phyloP scores from a whole-genome alignment of 2,888 invertebrate genomes.

The Nomada ferruginata region DNA sequence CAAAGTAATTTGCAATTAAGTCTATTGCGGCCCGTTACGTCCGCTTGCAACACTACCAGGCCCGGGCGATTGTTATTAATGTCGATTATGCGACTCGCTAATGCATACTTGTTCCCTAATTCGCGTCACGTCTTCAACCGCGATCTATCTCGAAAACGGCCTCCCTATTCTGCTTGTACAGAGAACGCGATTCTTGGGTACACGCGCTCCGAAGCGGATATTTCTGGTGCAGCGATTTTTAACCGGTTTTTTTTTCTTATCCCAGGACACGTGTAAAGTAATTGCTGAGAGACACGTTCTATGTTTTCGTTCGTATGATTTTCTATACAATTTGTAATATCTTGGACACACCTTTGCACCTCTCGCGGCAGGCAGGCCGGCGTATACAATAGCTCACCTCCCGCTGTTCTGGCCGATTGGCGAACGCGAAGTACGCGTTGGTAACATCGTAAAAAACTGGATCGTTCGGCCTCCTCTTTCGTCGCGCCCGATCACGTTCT shows the following conservation, averaged over 20 bases:
- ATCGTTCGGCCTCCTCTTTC: slow-evolving; percentile 43
- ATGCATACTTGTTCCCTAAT: slow-evolving; percentile 16
- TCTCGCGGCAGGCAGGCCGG: background rate
- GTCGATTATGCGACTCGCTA: slow-evolving; percentile 39
- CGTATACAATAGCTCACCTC: background rate
- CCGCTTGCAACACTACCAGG: slow-evolving; percentile 46
- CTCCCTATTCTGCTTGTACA: background rate
- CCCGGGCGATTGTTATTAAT: slow-evolving; percentile 41
- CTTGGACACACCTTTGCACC: background rate
- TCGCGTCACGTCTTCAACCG: slow-evolving; percentile 10
- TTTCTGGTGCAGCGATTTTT: too few species aligned
- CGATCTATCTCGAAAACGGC: background rate
- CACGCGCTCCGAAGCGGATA: background rate
- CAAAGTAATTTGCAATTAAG: slow-evolving; percentile 61
- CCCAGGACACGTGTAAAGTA: too few species aligned
- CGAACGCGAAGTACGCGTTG: slow-evolving; percentile 43
- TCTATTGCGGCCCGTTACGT: slow-evolving; percentile 50
- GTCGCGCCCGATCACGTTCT: slow-evolving; percentile 21
- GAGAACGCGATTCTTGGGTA: background rate
- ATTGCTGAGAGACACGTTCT: too few species aligned
- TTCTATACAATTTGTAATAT: too few species aligned
- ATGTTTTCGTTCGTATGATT: too few species aligned
- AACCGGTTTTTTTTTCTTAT: too few species aligned
- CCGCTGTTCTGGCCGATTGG: slow-evolving; percentile 21
- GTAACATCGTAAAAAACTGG: slow-evolving; percentile 60